Evolutionary conservation across 2,888 invertebrate species (phyloP), one percentile per base, ranked within the genome.

Genomic region (Drosophila paracracens): DNA sequence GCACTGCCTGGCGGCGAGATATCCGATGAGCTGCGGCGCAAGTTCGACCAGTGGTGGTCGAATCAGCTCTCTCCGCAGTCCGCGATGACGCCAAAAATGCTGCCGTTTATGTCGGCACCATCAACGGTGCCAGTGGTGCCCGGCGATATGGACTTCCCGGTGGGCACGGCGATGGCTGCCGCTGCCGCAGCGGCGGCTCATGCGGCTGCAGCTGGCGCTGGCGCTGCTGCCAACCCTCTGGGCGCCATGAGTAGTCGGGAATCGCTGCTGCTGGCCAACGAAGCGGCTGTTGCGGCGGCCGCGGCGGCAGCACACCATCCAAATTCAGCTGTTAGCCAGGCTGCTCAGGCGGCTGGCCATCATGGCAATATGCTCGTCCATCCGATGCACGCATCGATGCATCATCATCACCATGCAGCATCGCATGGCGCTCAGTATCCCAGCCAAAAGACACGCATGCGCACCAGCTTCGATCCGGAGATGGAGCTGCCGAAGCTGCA

Each of bases 391-490:
- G 82, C 92, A 0, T 96, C 95, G 8, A 96, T 96, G 74, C 96
- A 96, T 91, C 96, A 96, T 18, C 92, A 92, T 70, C 92, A 92
- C 63, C 89, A 89, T 59, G 80, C 66, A 4, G 71, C 63, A 2
- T 21, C 75, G 2, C 96, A 94, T 84, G 96, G 96, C 92, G 96
- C 96, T 83, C 91, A 91, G 61, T 92, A 91, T 74, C 91, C 92
- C 46, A 96, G 96, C 33, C 97, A 97, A 92, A 98, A 98, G 94
- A 98, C 98, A 5, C 95, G 99, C 88, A 98, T 99, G 97, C 95
- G 99, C 81, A 99, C 99, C 25, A 98, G 98, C 91, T 99, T 99
- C 91, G 99, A 99, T 93, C 98, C 99, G 0, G 99, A 99, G 93
- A 94, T 98, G 90, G 99, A 99, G 93, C 94, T 99, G 76, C 99